phyloP scores from a whole-genome alignment of 2,113 vertebrate species.

The Caranx melampygus region DNA sequence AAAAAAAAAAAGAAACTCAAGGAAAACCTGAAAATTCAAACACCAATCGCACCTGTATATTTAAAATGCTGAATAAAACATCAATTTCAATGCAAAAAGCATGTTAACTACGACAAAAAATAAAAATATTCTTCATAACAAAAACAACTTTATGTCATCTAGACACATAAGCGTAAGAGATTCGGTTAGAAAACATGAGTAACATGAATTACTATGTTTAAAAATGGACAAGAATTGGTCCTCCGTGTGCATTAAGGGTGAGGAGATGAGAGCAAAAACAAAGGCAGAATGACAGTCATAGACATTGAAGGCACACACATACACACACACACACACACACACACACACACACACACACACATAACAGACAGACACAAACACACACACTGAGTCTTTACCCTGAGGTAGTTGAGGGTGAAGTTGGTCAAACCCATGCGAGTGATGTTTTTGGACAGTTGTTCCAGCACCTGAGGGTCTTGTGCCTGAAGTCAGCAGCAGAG shows the following conservation, averaged over 20 bases:
- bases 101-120: slow-evolving; percentile 11
- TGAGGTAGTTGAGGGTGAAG: slow-evolving; percentile 99
- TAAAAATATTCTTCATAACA: slow-evolving; percentile 11
- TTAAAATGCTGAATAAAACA: not conserved
- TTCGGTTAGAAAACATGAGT: slow-evolving; percentile 31
- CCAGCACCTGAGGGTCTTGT: slow-evolving; percentile 99
- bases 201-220: slow-evolving; percentile 26
- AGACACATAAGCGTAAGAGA: not conserved
- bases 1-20: slow-evolving; percentile 3
- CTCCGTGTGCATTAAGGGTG: slow-evolving; percentile 28
- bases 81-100: not conserved
- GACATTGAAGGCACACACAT: slow-evolving; percentile 27
- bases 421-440: slow-evolving; percentile 99
- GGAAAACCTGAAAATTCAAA: slow-evolving; percentile 15
- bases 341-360: slow-evolving; percentile 4
- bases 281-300: slow-evolving; percentile 59
- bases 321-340: slow-evolving; percentile 1
- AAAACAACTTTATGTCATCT: slow-evolving; percentile 11
- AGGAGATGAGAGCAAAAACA: slow-evolving; percentile 38
- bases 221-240: slow-evolving; percentile 41
- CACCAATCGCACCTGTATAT: not conserved
- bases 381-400: slow-evolving; percentile 85
- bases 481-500: slow-evolving; percentile 84
- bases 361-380: slow-evolving; percentile 26
- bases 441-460: slow-evolving; percentile 99